These are phyloP conservation scores for Argyrosomus japonicus DNA, from an alignment of 2,113 vertebrate genomes.

Conservation along the genomic window DNA sequence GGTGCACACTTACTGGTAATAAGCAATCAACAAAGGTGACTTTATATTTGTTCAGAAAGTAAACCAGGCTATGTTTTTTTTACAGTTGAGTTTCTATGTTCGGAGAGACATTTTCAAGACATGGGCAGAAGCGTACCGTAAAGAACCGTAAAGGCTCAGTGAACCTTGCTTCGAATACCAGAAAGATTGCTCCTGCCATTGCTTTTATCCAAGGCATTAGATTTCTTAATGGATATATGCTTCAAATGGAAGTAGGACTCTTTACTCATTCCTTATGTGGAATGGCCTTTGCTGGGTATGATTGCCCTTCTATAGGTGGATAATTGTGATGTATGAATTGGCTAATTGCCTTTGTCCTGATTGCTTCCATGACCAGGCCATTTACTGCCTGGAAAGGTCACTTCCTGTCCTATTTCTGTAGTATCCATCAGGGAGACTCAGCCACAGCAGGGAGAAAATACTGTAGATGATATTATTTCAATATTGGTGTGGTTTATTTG, in stretches of 20 bases:
- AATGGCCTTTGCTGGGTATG: conserved; percentile 64
- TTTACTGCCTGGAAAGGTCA: conserved; percentile 73
- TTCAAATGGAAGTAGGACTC: conserved; percentile 54
- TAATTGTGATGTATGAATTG: conserved; percentile 77
- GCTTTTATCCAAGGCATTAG: conserved; percentile 37
- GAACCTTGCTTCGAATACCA: conserved; percentile 6
- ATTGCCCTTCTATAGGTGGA: conserved; percentile 68
- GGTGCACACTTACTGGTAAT: background rate
- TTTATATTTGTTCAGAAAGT: background rate
- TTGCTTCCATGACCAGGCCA: conserved; percentile 64
- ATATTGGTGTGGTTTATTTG: conserved; percentile 57
- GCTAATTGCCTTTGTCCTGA: conserved; percentile 79
- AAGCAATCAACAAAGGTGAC: background rate
- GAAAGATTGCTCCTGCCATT: conserved; percentile 13
- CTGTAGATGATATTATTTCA: conserved; percentile 42
- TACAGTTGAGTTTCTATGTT: background rate
- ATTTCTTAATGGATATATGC: conserved; percentile 56
- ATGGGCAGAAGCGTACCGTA: background rate
- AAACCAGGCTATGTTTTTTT: background rate
- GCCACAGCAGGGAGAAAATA: conserved; percentile 35
- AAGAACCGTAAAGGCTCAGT: background rate
- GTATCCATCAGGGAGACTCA: conserved; percentile 47
- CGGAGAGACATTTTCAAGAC: background rate
- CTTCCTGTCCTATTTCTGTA: conserved; percentile 63
- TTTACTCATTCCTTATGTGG: conserved; percentile 66